These are phyloP conservation scores for Poeciliopsis infans DNA, from an alignment of 2,797 vertebrate species.

Conservation along the genomic window DNA sequence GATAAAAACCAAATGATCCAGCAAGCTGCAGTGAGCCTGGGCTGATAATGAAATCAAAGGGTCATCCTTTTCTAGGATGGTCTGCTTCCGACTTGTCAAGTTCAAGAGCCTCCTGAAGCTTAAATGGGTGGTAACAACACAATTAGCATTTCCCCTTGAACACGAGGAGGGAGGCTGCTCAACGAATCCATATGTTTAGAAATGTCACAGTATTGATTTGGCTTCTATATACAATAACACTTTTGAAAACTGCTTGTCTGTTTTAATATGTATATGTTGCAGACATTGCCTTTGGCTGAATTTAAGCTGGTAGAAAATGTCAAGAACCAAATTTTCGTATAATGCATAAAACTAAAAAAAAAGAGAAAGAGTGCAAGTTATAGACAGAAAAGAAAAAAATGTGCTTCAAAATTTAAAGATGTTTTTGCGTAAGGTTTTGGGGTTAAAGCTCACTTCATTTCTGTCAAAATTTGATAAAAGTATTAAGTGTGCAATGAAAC, in stretches of 20 bases:
- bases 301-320: background rate
- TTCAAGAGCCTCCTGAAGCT: slow-evolving; percentile 2
- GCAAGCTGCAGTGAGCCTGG: slow-evolving; percentile 22
- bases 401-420: background rate
- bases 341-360: background rate
- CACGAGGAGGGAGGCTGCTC: slow-evolving; percentile 1
- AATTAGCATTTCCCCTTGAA: slow-evolving; percentile 22
- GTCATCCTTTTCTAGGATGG: slow-evolving; percentile 29
- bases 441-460: background rate
- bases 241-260: slow-evolving; percentile 10
- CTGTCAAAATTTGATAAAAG: background rate
- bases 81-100: slow-evolving; percentile 9
- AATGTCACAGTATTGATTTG: slow-evolving; percentile 25
- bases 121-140: slow-evolving; percentile 8
- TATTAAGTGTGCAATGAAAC: background rate
- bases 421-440: background rate
- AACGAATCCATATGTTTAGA: slow-evolving; percentile 18
- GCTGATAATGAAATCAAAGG: slow-evolving; percentile 51
- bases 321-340: background rate
- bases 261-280: background rate
- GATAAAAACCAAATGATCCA: slow-evolving; percentile 18
- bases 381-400: background rate
- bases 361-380: background rate
- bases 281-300: background rate
- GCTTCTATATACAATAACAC: slow-evolving; percentile 1